Evolutionary conservation across 2,888 invertebrate species (phyloP), one percentile per base, ranked within the genome.

Genomic region (Dysmachus trigonus): DNA sequence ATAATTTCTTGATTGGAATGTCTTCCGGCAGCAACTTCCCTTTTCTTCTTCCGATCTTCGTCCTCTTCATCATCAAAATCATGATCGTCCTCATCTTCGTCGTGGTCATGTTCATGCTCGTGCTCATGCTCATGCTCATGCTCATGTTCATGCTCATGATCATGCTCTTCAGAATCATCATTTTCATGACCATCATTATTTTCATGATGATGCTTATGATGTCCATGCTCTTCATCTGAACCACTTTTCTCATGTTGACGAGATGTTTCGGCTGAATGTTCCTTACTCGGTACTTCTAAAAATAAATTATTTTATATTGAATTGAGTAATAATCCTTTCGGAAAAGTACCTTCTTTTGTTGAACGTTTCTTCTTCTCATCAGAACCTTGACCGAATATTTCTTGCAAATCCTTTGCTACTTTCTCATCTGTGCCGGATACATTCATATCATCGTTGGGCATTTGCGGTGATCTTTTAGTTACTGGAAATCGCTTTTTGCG

Each of bases 361-460:
- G 93, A 91, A 73, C 94, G 92, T 89, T 94, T 94, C 27, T 94
- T 94, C 41, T 92, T 93, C 89, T 94, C 94, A 51, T 92, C 87
- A n/a, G 86, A 82, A 35, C 92, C 90, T 74, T 93, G 92, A 8
- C 94, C 94, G 90, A 96, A 96, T 87, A 96, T 93, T 90, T 94
- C 94, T 71, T 94, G 95, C 71, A 96, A 91, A 89, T 96, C 96
- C 90, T 94, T 94, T 35, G 94, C 94, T 13, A 96, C 94, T 90
- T 94, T 94, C 1, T 96, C 95, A 90, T 96, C 95, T 1, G 95
- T 95, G 79, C 94, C 94, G 33, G 88, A 89, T 33, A 89, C 93
- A 62, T 62, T 77, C 7, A 31, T 31, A n/a, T 85, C 47, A 18
- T 85, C 41, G 8, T 31, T 38, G n/a, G 38, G 53, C n/a, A 33